Conservation (phyloP, 1,140 invertebrate species). For the Episyrphus balteatus region DNA sequence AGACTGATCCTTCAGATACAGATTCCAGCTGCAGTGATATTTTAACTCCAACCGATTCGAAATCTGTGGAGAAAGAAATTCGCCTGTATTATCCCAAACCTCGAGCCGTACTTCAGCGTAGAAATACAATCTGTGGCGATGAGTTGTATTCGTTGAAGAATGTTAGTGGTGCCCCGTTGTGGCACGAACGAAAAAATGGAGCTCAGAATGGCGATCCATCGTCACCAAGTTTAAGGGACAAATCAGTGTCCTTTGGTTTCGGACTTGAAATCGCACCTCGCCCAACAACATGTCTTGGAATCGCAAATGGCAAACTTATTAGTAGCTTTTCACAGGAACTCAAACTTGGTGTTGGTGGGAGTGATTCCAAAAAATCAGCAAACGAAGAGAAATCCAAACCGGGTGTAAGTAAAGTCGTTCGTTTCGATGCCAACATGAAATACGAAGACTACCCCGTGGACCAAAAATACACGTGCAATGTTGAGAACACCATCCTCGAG, state of each 20-base stretch:
- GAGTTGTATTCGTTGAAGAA: constrained; percentile 21
- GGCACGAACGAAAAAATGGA: constrained; percentile 25
- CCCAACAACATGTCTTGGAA: constrained; percentile 54
- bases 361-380: constrained; percentile 21
- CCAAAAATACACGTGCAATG: constrained; percentile 34
- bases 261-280: constrained; percentile 53
- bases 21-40: constrained; percentile 35
- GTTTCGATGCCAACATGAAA: constrained; percentile 32
- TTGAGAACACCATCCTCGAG: constrained; percentile 34
- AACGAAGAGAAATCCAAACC: constrained; percentile 24
- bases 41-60: constrained; percentile 28
- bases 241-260: constrained; percentile 58
- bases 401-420: constrained; percentile 33
- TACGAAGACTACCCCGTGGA: constrained; percentile 30
- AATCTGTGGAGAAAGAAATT: constrained; percentile 26
- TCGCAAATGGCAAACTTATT: constrained; percentile 15
- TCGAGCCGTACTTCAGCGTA: constrained; percentile 58
- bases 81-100: constrained; percentile 65
- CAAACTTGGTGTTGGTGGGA: constrained; percentile 7
- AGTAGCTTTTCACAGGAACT: constrained; percentile 4
- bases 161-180: constrained; percentile 18
- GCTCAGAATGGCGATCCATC: constrained; percentile 27
- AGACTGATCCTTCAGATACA: constrained; percentile 31
- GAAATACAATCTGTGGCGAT: constrained; percentile 75
- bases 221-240: constrained; percentile 44